Base-by-base conservation (phyloP, 2,113 vertebrate genomes). In the Dunckerocampus dactyliophorus region DNA sequence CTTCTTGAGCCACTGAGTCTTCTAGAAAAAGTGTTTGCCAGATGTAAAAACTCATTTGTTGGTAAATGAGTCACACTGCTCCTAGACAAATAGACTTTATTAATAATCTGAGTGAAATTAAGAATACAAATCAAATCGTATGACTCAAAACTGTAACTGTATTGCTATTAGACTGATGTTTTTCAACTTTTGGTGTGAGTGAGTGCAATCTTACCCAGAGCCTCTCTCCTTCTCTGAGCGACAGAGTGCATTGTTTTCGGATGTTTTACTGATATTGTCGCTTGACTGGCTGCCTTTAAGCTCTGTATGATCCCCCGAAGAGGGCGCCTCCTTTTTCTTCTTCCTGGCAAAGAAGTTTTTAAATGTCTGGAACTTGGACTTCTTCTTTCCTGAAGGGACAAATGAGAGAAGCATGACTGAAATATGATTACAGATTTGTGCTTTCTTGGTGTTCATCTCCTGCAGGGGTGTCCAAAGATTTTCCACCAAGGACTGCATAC, bases 331-430 rank as follows among this genome's bases (percentile, higher is more conserved):
- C 79, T 92, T 95, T 72, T 88, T 93, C 83, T 96, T 96, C 87
- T 94, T 98, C 87, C 94, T 94, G 53, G 85, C 89, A 77, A 97
- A 98, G 60, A 96, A 92, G 49, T 88, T 93, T 80, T 92, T 97
- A 50, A 98, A 93, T 0, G 80, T 91, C 90, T 93, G 93, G 87
- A 98, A 98, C 85, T 91, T 96, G 56, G 92, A 96, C 86, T 94
- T 97, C 83, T 95, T 98, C 89, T 94, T 96, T 72, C 92, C 96
- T 96, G 74, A 19, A 75, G 80, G 63, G 15, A 59, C 16, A 53
- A 20, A 69, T 4, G 11, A 63, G 14, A 34, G 22, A 49, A 68
- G 4, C 22, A 22, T 24, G 22, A 47, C 1, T 24, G 2, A 24
- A 37, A 62, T 12, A 37, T 19, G 15, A 20, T 31, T 14, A 16